These are phyloP conservation scores for Aurelia aurita DNA, from an alignment of 30 jellyfish, hydroid and myxozoan species.

Conservation along the genomic window DNA sequence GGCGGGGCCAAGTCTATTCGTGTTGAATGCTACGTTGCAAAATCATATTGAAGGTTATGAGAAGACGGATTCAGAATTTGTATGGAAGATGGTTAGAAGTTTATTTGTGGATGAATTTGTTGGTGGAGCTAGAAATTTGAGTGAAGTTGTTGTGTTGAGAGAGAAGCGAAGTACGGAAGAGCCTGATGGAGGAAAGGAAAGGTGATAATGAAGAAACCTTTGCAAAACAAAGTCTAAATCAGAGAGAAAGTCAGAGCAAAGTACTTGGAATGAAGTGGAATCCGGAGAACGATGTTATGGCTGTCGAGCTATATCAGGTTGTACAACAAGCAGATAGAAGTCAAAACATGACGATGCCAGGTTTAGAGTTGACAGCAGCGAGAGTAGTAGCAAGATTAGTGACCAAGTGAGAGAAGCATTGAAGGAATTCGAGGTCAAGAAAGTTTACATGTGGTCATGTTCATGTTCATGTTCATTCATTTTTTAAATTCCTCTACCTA, in stretches of 20 bases:
- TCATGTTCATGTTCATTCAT: too few species aligned
- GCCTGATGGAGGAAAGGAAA: slow-evolving; percentile 11
- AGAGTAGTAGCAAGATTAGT: too few species aligned
- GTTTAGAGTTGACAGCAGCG: too few species aligned
- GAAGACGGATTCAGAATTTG: not conserved
- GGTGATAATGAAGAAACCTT: slow-evolving; percentile 22
- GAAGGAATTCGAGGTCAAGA: too few species aligned
- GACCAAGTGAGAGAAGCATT: too few species aligned
- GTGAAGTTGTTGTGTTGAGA: slow-evolving; percentile 11
- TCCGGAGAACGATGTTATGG: slow-evolving; percentile 31
- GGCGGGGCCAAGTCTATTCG: not conserved
- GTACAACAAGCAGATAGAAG: not conserved
- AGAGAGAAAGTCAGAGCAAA: slow-evolving; percentile 24
- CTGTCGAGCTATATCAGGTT: slow-evolving; percentile 37
- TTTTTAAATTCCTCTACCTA: too few species aligned
- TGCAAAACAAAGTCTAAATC: slow-evolving; percentile 46
- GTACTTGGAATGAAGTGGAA: slow-evolving; percentile 58
- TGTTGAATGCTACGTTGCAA: slow-evolving; percentile 4
- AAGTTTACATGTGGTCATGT: too few species aligned
- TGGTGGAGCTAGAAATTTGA: not conserved
- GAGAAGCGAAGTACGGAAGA: slow-evolving; percentile 29
- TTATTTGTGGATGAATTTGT: slow-evolving; percentile 15
- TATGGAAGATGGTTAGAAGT: not conserved
- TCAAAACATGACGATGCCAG: not conserved
- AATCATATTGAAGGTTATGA: slow-evolving; percentile 20